Percentiles rank a stretch among this genome's conserved stretches.
Evolutionary conservation across 2,113 vertebrate species (phyloP).

Genomic region (Cygnus atratus): DNA sequence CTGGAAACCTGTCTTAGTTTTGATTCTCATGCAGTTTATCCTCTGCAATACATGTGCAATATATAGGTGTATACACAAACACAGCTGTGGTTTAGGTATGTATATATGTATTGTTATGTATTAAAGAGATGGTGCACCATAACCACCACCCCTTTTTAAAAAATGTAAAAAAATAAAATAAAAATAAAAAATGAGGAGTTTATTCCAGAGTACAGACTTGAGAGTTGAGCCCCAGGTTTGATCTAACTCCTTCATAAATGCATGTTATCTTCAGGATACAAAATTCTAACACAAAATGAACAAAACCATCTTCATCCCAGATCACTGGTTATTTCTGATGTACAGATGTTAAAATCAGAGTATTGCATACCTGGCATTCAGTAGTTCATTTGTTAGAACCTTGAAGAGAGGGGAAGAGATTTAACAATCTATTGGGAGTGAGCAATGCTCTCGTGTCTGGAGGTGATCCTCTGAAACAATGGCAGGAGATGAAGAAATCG

Average conservation of each 20-base stretch:
- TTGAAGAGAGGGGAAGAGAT: not conserved
- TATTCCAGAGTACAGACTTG: not conserved
- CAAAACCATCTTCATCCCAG: not conserved
- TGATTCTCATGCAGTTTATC: not conserved
- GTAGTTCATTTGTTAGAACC: not conserved
- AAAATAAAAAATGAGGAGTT: not conserved
- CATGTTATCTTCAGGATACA: not conserved
- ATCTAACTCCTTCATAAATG: not conserved
- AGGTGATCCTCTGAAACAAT: conserved; percentile 32
- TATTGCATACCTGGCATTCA: not conserved
- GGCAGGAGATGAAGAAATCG: not conserved
- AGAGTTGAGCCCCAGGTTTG: not conserved
- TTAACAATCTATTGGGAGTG: not conserved
- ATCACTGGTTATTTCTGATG: not conserved
- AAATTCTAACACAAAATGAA: not conserved
- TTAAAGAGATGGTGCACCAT: not conserved
- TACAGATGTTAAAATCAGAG: not conserved
- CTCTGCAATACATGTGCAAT: not conserved
- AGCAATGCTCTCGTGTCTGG: conserved; percentile 14
- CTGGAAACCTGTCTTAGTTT: not conserved
- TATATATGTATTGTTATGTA: rapidly evolving
- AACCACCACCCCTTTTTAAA: no score
- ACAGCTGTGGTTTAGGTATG: not conserved
- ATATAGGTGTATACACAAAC: not conserved
- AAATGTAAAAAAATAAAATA: no score